phyloP scores from a whole-genome alignment of 1,140 invertebrate species.

The Zaprionus vittiger region DNA sequence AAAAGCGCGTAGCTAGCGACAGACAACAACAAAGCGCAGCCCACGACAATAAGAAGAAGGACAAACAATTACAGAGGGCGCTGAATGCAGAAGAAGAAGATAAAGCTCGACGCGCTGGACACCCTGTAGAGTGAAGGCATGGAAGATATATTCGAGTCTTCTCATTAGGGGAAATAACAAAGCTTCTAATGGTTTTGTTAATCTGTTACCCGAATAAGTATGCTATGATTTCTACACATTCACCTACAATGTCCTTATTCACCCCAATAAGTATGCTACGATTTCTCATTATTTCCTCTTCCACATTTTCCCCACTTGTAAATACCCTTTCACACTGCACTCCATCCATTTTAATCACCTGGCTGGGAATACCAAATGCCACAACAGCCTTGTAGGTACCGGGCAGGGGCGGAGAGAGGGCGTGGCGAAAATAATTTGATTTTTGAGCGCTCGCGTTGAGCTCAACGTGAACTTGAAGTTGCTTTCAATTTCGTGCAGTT shows the following conservation, averaged over 20 bases:
- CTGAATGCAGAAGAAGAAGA: constrained; percentile 32
- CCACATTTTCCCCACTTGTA: not conserved
- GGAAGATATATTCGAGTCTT: not conserved
- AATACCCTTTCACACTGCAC: not conserved
- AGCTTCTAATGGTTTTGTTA: no score
- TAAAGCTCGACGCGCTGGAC: not conserved
- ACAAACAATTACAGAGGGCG: constrained; percentile 63
- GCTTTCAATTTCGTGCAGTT: constrained; percentile 7
- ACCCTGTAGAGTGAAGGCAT: not conserved
- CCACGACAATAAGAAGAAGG: constrained; percentile 41
- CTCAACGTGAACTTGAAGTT: constrained; percentile 1
- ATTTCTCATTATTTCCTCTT: not conserved
- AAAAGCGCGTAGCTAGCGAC: constrained; percentile 46
- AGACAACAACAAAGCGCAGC: constrained; percentile 56
- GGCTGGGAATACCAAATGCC: not conserved
- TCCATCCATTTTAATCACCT: not conserved
- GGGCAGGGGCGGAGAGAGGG: not conserved
- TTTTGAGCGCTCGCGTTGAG: constrained; percentile 34
- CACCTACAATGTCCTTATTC: no score
- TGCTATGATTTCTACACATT: no score
- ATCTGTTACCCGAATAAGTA: no score
- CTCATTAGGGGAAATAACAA: no score
- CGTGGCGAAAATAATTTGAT: constrained; percentile 54
- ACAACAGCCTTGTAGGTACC: not conserved
- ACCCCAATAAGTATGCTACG: not conserved